Percentiles rank a stretch among this genome's conserved stretches.
Conservation (phyloP, 2,113 vertebrate species). For the Macrotis lagotis region DNA sequence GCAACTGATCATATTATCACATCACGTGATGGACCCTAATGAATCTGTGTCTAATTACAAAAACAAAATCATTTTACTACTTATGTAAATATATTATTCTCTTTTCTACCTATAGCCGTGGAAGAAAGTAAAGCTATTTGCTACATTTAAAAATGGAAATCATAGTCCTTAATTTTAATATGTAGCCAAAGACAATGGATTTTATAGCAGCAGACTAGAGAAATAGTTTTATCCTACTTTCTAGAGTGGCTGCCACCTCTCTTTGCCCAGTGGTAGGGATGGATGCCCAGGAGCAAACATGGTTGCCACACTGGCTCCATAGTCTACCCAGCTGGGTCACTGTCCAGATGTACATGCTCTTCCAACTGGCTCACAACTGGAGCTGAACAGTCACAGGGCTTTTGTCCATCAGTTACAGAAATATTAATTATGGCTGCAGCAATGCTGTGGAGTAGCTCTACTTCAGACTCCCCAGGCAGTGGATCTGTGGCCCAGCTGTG, state of each 20-base stretch:
- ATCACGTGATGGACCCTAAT: background rate
- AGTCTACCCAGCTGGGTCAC: background rate
- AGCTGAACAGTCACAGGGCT: conserved; percentile 11
- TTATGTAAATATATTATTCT: background rate
- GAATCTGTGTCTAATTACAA: background rate
- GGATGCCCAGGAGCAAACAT: background rate
- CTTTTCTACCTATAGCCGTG: background rate
- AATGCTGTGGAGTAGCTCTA: conserved; percentile 69
- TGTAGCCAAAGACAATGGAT: background rate
- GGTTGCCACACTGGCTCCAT: background rate
- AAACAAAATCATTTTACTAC: background rate
- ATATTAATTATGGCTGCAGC: conserved; percentile 82
- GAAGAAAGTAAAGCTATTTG: background rate
- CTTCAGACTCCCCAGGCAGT: conserved; percentile 78
- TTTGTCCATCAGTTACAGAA: conserved; percentile 73
- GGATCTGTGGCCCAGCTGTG: conserved; percentile 82
- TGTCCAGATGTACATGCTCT: conserved; percentile 42
- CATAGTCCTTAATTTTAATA: background rate
- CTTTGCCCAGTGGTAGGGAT: background rate
- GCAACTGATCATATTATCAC: background rate
- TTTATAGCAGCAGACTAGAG: rapidly evolving
- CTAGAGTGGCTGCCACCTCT: background rate
- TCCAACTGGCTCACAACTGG: conserved; percentile 50
- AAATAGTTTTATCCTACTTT: rapidly evolving
- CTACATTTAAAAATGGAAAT: background rate